Conservation (phyloP, 2,113 vertebrate genomes). For the Myiagra hebetior region DNA sequence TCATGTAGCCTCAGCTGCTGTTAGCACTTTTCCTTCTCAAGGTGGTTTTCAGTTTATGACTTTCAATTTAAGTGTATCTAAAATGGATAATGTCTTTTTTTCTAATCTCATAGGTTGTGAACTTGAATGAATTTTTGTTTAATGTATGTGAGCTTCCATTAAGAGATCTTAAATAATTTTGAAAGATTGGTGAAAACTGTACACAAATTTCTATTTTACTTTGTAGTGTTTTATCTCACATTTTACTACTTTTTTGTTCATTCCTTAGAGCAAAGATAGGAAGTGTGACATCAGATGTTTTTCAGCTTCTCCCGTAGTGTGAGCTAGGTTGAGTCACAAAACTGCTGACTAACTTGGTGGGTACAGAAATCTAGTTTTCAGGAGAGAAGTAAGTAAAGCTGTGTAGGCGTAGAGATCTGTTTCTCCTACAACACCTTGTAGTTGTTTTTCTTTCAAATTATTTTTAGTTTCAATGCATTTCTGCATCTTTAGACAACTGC, state of each 20-base stretch:
- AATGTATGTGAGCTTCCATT: neutral
- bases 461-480: neutral
- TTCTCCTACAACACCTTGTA: neutral
- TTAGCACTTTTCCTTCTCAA: neutral
- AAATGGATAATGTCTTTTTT: neutral
- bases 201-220: neutral
- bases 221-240: neutral
- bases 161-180: neutral
- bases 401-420: neutral
- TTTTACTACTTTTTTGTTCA: neutral
- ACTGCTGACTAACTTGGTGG: neutral
- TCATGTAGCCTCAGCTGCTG: neutral
- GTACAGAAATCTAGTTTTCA: neutral
- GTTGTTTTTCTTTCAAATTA: neutral
- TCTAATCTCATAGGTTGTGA: neutral
- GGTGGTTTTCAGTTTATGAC: neutral
- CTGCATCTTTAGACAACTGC: neutral
- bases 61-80: neutral
- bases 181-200: neutral
- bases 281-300: neutral
- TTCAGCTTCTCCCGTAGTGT: neutral
- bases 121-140: neutral
- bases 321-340: slow-evolving; percentile 14
- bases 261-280: neutral
- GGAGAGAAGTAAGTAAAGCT: neutral